Conservation (phyloP, 2,888 invertebrate species). For the Drosophila anceps region DNA sequence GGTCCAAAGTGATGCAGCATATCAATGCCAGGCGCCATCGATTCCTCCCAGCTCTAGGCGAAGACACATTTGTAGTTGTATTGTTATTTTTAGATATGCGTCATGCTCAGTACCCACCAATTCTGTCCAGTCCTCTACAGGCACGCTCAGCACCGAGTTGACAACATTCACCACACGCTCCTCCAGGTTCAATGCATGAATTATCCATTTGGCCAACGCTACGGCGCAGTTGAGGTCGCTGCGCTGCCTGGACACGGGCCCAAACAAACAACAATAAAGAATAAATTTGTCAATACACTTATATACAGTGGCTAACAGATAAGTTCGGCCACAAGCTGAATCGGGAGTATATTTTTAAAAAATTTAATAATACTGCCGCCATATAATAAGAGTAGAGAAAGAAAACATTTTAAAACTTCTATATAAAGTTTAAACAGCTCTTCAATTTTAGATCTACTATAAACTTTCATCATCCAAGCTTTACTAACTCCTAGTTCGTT, state of each 20-base stretch:
- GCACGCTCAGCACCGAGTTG: slow-evolving; percentile 78
- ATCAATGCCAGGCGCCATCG: slow-evolving; percentile 84
- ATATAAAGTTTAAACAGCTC: background rate
- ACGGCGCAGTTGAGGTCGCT: slow-evolving; percentile 83
- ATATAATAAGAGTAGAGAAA: background rate
- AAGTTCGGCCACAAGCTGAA: background rate
- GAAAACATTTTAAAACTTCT: no score
- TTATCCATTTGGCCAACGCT: slow-evolving; percentile 78
- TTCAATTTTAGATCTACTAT: background rate
- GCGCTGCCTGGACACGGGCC: slow-evolving; percentile 69
- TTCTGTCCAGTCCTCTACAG: slow-evolving; percentile 84
- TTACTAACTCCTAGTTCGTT: background rate
- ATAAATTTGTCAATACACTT: slow-evolving; percentile 23
- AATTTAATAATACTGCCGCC: no score
- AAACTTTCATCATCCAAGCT: background rate
- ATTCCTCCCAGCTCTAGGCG: slow-evolving; percentile 84
- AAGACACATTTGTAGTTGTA: background rate
- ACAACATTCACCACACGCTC: slow-evolving; percentile 80
- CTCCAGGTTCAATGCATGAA: slow-evolving; percentile 81
- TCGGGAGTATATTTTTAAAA: background rate
- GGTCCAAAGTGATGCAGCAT: slow-evolving; percentile 84
- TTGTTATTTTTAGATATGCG: slow-evolving; percentile 2
- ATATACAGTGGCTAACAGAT: slow-evolving; percentile 28
- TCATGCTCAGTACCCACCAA: slow-evolving; percentile 65
- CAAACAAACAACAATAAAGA: slow-evolving; percentile 23